Evolutionary conservation across 2,888 invertebrate genomes (phyloP).

Genomic region (Drosophila macrospina): DNA sequence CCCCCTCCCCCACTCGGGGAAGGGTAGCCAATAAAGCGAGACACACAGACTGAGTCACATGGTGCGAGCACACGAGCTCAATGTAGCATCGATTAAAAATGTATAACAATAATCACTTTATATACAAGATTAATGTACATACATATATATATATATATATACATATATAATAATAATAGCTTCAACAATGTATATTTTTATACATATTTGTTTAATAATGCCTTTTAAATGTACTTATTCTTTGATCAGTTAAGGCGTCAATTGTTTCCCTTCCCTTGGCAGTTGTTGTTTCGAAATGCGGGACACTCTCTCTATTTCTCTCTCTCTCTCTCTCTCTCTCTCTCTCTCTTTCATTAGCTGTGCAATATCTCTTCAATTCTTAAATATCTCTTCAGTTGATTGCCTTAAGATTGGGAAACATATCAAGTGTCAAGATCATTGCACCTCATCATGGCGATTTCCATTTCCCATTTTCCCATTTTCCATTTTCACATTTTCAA

Average conservation of each 20-base stretch:
- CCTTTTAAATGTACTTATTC: no score
- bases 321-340: neutral
- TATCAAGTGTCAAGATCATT: constrained; percentile 31
- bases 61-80: constrained; percentile 60
- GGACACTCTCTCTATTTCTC: neutral
- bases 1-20: no score
- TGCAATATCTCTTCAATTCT: constrained; percentile 1
- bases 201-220: no score
- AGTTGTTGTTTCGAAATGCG: constrained; percentile 27
- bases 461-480: neutral
- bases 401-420: neutral
- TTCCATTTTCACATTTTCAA: neutral
- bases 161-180: constrained; percentile 17
- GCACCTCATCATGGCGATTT: constrained; percentile 3
- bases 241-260: constrained; percentile 60
- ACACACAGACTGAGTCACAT: constrained; percentile 59
- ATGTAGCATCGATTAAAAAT: constrained; percentile 57
- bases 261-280: constrained; percentile 48
- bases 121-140: constrained; percentile 9
- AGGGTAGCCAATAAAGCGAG: neutral
- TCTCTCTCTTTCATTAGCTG: no score
- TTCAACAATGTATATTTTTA: constrained; percentile 5
- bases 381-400: constrained; percentile 9
- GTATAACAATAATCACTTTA: constrained; percentile 34
- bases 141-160: constrained; percentile 4